Conservation (phyloP, 2,888 invertebrate species). For the Hanleya hanleyi region DNA sequence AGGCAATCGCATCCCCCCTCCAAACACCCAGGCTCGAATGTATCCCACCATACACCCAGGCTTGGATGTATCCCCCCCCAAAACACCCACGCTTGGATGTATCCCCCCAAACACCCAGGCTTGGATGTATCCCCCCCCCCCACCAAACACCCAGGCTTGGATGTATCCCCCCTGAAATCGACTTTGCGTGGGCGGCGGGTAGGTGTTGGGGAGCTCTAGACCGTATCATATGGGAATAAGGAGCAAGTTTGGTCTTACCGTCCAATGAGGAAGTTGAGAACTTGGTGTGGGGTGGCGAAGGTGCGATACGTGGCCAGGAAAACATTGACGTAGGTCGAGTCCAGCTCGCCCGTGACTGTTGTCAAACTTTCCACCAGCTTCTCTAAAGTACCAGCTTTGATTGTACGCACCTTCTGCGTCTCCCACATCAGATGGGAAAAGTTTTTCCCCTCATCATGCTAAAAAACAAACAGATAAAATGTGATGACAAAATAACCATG, state of each 20-base stretch:
- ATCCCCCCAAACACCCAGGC: too few relatives aligned
- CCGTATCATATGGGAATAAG: neutral
- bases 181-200: conserved; percentile 15
- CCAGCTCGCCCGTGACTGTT: conserved; percentile 95
- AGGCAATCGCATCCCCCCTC: too few relatives aligned
- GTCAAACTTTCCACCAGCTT: conserved; percentile 94
- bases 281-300: conserved; percentile 90
- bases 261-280: conserved; percentile 84
- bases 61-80: too few relatives aligned
- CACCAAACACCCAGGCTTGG: too few relatives aligned
- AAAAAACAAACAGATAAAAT: conserved; percentile 46
- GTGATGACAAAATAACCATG: too few relatives aligned
- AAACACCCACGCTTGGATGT: too few relatives aligned
- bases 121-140: too few relatives aligned
- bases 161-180: neutral
- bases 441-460: conserved; percentile 55
- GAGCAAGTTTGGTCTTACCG: conserved; percentile 50
- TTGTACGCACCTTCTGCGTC: conserved; percentile 67
- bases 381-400: conserved; percentile 96
- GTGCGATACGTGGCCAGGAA: conserved; percentile 96
- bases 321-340: conserved; percentile 96
- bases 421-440: conserved; percentile 91
- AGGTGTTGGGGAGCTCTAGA: neutral
- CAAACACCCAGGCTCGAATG: too few relatives aligned
- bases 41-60: too few relatives aligned